Evolutionary conservation across 2,797 vertebrate species (phyloP), one percentile per base, ranked within the genome.

Genomic region (Kryptolebias ocellatus): DNA sequence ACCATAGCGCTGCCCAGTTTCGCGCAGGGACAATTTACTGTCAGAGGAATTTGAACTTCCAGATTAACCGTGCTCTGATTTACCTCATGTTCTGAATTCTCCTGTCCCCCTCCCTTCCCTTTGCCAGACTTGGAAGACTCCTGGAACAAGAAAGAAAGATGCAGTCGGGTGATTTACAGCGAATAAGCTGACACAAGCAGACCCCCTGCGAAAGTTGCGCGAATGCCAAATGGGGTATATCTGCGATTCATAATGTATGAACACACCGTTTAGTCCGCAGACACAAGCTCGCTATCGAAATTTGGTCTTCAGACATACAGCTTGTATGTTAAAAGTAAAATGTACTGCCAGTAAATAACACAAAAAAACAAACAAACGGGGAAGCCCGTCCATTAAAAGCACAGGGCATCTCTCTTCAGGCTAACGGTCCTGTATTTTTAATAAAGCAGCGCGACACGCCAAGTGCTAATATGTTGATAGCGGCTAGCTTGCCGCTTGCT

Each of bases 41-140:
- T 45, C 16, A 53, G 28, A 49, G 20, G 2, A 39, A 61, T 53
- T 75, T 46, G 15, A 67, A 65, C 46, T 28, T 53, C 4, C 31
- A 45, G 5, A 54, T 54, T 4, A 16, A 27, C 4, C 27, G 24
- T 50, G 51, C 44, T 61, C 47, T 61, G 31, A 37, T 61, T 52
- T 56, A 94, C 94, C 94, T 95, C 94, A 87, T 93, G 90, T 44
- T 95, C 93, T 27, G 91, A 83, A 76, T 92, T 93, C 45, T 95
- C 94, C 59, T 92, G 94, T 67, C 88, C 91, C 83, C 91, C 90
- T 67, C 90, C 84, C 85, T 95, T 95, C 37, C 85, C 87, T 94
- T 94, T 95, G n/a, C 88, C 90, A 86, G 92, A 90, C 76, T 94
- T 95, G 0, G 86, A 53, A 34, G 91, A 83, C 59, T 95, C 94